Base-by-base conservation (phyloP, 2,888 invertebrate genomes). In the Sepioteuthis lessoniana region DNA sequence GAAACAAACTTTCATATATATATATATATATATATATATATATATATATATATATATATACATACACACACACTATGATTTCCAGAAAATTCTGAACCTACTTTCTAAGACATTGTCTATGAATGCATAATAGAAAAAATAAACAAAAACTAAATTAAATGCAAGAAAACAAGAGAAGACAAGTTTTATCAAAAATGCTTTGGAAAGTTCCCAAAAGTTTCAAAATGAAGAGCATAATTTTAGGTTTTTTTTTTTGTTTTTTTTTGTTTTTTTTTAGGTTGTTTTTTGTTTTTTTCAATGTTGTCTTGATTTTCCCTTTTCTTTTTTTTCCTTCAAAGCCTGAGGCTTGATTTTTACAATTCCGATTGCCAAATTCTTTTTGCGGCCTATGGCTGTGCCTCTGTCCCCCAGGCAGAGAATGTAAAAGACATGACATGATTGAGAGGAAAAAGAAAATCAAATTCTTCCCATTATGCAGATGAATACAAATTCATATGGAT, bases 211-310 rank as follows among this genome's bases (percentile, higher is more conserved):
- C n/a, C 76, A 76, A 35, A n/a, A 76, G 76, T 76, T 76, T 35
- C 76, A 76, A 76, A 76, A 76, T 76, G 76, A 76, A 76, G 76
- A n/a, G n/a, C 76, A 76, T 76, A 16, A 76, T 76, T 76, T 76
- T 35, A 76, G 3, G 4, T 2, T n/a, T 35, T 2, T 76, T 76
- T 76, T 76, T 31, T 76, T 76, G 76, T 76, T 76, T 76, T 7
- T 76, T 76, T 76, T 76, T 55, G 42, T 42, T 42, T 42, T 3
- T 42, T 21, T 76, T 2, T 76, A n/a, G 10, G 16, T 21, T n/a
- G n/a, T n/a, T 0, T 76, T 10, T 76, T 21, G 5, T 25, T 60
- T 60, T 60, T 60, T 7, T 13, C n/a, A 8, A n/a, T 76, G 2
- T 35, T 35, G n/a, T 76, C 25, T 55, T 55, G 55, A 21, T 21